Conservation (phyloP, 2,888 invertebrate genomes). For the Lepidochitona cinerea region DNA sequence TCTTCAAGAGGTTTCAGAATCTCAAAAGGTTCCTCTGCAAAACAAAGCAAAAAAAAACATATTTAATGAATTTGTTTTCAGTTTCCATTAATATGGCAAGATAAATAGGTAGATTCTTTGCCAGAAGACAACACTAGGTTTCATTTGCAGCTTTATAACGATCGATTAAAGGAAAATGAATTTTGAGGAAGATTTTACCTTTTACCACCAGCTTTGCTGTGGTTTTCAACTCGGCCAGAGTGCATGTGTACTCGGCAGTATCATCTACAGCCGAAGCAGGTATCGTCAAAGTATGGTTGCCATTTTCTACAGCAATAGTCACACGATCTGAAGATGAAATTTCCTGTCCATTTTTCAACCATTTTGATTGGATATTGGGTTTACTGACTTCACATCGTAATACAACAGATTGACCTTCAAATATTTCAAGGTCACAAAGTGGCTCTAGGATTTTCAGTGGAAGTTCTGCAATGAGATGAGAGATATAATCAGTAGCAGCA, state of each 20-base stretch:
- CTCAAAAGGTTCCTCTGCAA: conserved; percentile 46
- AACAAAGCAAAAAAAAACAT: neutral
- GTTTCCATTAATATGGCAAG: neutral
- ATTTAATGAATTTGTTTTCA: conserved; percentile 7
- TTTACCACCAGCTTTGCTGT: conserved; percentile 58
- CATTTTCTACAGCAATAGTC: conserved; percentile 15
- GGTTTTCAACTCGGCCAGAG: conserved; percentile 42
- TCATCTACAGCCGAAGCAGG: conserved; percentile 83
- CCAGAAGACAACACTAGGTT: neutral
- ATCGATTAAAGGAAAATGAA: no score
- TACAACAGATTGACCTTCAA: neutral
- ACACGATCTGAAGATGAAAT: conserved; percentile 82
- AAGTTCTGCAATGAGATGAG: neutral
- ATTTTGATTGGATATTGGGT: conserved; percentile 76
- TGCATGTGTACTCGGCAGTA: conserved; percentile 85
- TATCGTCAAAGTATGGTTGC: conserved; percentile 78
- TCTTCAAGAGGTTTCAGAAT: conserved; percentile 59
- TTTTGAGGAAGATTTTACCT: no score
- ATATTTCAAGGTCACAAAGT: conserved; percentile 24
- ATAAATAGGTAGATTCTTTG: neutral
- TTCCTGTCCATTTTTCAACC: conserved; percentile 84
- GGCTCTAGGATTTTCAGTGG: conserved; percentile 5
- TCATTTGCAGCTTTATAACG: no score
- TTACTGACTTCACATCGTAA: conserved; percentile 16
- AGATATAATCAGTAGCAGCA: no score